A percentile compares a stretch with the other conserved stretches of the same genome.
phyloP scores from a whole-genome alignment of 2,113 vertebrate species.

The Pelecanus crispus region DNA sequence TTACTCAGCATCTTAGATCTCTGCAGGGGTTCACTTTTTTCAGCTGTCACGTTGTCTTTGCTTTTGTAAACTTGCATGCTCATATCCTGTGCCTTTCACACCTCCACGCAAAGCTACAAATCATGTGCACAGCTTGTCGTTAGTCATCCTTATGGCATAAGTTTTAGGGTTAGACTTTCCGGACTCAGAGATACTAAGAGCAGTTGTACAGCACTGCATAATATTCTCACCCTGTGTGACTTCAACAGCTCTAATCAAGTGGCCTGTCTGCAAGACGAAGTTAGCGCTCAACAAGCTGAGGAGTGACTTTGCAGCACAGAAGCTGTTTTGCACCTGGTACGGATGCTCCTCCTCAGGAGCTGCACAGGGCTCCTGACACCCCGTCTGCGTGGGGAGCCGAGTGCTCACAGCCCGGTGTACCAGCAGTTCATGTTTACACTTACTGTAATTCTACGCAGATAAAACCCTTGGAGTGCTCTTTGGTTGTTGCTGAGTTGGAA shows the following conservation, averaged over 20 bases:
- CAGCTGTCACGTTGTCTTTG: neutral
- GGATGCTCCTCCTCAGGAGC: neutral
- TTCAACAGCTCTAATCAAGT: neutral
- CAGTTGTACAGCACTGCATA: fast-evolving
- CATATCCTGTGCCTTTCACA: neutral
- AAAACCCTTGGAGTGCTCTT: neutral
- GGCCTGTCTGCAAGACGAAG: neutral
- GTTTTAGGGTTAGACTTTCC: neutral
- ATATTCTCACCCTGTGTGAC: neutral
- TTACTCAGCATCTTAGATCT: neutral
- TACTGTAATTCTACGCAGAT: neutral
- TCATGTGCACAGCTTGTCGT: neutral
- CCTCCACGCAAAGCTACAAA: neutral
- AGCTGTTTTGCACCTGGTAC: fast-evolving
- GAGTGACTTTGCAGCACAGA: neutral
- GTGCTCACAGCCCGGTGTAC: fast-evolving
- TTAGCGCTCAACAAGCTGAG: neutral
- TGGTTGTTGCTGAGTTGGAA: neutral
- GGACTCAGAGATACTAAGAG: neutral
- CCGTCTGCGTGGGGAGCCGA: neutral
- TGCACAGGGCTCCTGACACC: fast-evolving
- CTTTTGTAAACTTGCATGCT: neutral
- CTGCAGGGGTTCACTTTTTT: neutral
- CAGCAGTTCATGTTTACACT: fast-evolving
- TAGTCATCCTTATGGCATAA: neutral